These are phyloP conservation scores for Grallaria varia DNA, from an alignment of 2,113 vertebrate species.

Conservation along the genomic window DNA sequence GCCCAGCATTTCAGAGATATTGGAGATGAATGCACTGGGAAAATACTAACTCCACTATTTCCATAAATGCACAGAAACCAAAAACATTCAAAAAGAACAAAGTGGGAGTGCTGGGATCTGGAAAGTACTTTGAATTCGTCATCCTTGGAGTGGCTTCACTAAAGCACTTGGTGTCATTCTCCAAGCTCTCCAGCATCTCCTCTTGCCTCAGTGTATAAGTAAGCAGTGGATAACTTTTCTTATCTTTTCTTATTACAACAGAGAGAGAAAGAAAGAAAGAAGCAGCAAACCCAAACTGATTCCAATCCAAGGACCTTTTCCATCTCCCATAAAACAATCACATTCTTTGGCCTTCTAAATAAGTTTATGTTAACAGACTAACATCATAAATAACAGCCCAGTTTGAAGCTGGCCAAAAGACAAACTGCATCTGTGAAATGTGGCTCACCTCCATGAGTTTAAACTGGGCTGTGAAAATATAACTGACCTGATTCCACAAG, in stretches of 20 bases:
- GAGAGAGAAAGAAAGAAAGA: background rate
- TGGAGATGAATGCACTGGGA: background rate
- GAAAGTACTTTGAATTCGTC: background rate
- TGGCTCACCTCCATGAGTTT: background rate
- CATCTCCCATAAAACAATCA: background rate
- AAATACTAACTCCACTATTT: background rate
- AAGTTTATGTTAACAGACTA: background rate
- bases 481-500: background rate
- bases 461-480: background rate
- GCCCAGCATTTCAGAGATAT: background rate
- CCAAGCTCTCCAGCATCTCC: background rate
- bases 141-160: background rate
- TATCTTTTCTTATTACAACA: background rate
- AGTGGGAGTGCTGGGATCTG: background rate
- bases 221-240: background rate
- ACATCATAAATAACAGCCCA: background rate
- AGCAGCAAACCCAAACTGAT: background rate
- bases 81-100: background rate
- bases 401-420: background rate
- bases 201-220: rapidly evolving
- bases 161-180: background rate
- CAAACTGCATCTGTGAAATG: background rate
- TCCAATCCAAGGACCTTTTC: background rate
- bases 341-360: background rate
- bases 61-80: background rate